These are phyloP conservation scores for Andrena praecox DNA, from an alignment of 2,888 invertebrate species.

Conservation along the genomic window DNA sequence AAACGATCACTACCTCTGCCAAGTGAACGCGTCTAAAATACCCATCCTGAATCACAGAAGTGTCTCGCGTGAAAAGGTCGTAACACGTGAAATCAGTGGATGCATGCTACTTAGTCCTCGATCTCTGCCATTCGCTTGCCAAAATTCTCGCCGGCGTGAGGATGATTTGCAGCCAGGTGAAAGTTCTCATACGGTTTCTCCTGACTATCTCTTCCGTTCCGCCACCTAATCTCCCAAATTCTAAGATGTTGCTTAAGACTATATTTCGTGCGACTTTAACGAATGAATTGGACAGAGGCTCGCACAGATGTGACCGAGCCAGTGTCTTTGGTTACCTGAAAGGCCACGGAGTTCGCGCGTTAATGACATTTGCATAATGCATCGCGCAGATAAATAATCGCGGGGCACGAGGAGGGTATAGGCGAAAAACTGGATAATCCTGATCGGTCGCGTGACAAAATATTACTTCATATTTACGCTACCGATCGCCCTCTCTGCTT, in stretches of 20 bases:
- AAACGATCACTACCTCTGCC: no score
- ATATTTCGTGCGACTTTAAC: background rate
- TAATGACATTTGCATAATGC: conserved; percentile 44
- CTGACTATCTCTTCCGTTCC: background rate
- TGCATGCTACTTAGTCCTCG: background rate
- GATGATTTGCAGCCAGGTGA: conserved; percentile 6
- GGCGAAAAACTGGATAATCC: conserved; percentile 50
- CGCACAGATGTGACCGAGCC: background rate
- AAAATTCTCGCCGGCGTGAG: background rate
- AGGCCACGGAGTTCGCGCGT: conserved; percentile 9
- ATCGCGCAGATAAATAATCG: conserved; percentile 17
- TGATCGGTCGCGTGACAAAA: conserved; percentile 33
- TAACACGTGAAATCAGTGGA: background rate
- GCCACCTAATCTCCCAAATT: conserved; percentile 12
- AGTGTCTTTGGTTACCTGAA: conserved; percentile 7
- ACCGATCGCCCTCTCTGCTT: conserved; percentile 4
- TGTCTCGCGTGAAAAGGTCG: no score
- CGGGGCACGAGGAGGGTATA: background rate
- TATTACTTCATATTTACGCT: conserved; percentile 28
- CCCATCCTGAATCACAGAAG: no score
- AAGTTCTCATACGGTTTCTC: conserved; percentile 10
- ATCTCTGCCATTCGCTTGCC: background rate
- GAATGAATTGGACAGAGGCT: background rate
- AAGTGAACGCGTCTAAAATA: no score
- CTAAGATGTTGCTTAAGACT: background rate